phyloP scores from a whole-genome alignment of 2,888 invertebrate species.

The Tinea pellionella region DNA sequence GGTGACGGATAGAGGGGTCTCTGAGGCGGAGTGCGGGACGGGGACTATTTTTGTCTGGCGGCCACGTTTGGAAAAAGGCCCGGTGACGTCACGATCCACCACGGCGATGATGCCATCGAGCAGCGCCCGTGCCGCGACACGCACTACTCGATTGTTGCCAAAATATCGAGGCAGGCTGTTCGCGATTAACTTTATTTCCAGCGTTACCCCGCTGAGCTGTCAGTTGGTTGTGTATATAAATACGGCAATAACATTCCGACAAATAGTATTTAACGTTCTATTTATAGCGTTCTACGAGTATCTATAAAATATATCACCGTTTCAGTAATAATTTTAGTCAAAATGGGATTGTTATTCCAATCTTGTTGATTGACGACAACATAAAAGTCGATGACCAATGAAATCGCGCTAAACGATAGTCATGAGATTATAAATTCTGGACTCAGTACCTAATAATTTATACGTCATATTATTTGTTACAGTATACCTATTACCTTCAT shows the following conservation, averaged over 20 bases:
- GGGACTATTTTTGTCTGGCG: conserved; percentile 69
- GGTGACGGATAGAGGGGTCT: conserved; percentile 52
- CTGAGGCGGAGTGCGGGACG: conserved; percentile 44
- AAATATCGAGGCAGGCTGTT: conserved; percentile 56
- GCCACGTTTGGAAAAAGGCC: conserved; percentile 67
- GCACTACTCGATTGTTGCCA: conserved; percentile 44
- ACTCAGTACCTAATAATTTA: no score
- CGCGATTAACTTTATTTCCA: conserved; percentile 61
- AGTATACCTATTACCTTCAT: neutral
- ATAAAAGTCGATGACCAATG: no score
- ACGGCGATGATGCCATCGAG: conserved; percentile 66
- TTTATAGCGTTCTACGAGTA: no score
- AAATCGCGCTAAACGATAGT: no score
- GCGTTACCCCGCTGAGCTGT: conserved; percentile 37
- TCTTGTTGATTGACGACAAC: no score
- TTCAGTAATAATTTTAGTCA: no score
- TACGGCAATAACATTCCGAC: neutral
- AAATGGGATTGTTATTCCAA: neutral
- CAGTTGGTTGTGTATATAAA: neutral
- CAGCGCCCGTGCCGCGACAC: conserved; percentile 50
- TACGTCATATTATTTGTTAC: neutral
- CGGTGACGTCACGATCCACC: conserved; percentile 64
- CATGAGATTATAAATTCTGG: no score
- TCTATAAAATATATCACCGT: no score
- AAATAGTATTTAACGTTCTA: neutral